These are phyloP conservation scores for Helogale parvula DNA, from an alignment of 2,113 vertebrate species.

Conservation along the genomic window DNA sequence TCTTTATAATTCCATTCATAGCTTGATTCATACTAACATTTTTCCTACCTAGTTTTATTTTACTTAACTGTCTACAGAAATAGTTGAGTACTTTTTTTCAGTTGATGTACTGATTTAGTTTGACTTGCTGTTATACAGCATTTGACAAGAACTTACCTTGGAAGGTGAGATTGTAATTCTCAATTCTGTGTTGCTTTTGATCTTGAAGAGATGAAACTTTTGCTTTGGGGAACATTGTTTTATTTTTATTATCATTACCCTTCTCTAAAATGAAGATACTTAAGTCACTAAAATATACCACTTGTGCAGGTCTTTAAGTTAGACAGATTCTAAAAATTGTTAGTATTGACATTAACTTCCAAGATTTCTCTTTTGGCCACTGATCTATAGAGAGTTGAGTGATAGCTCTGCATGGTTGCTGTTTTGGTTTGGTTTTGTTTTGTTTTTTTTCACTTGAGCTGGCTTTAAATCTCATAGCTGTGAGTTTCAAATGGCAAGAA, in stretches of 20 bases:
- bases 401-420: conserved; percentile 58
- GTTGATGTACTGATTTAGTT: conserved; percentile 53
- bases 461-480: conserved; percentile 58
- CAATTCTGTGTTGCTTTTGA: conserved; percentile 56
- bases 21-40: conserved; percentile 40
- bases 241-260: background rate
- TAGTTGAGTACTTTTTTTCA: conserved; percentile 32
- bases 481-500: conserved; percentile 66
- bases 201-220: conserved; percentile 57
- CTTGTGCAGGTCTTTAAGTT: conserved; percentile 61
- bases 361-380: conserved; percentile 49
- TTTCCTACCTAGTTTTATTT: conserved; percentile 55
- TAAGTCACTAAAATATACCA: conserved; percentile 50
- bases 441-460: conserved; percentile 26
- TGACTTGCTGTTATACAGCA: conserved; percentile 74
- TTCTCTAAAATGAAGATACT: conserved; percentile 52
- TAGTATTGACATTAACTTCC: conserved; percentile 56
- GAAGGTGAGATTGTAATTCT: conserved; percentile 56
- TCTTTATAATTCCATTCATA: conserved; percentile 28
- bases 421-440: background rate
- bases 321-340: conserved; percentile 62
- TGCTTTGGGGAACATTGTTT: conserved; percentile 40
- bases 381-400: conserved; percentile 56
- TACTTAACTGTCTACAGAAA: conserved; percentile 47
- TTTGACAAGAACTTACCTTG: conserved; percentile 41